Evolutionary conservation across 2,888 invertebrate genomes (phyloP).

Genomic region (Euplagia quadripunctaria): DNA sequence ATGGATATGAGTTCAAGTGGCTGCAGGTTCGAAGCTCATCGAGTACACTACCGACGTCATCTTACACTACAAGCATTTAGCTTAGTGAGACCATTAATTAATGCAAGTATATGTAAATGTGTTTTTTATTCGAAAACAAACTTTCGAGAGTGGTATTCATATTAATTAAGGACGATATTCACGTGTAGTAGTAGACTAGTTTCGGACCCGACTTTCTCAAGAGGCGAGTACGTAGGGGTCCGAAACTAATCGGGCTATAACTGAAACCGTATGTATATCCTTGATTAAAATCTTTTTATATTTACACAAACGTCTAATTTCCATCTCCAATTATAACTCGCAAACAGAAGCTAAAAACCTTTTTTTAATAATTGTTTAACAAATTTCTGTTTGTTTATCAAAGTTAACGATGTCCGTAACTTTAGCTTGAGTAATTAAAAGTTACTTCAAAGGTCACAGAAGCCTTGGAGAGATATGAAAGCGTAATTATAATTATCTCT

Average conservation of each 20-base stretch:
- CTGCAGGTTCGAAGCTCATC: not conserved
- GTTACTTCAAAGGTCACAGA: constrained; percentile 29
- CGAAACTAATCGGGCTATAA: no score
- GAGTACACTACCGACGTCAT: not conserved
- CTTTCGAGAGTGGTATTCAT: not conserved
- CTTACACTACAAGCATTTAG: not conserved
- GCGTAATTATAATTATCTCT: constrained; percentile 17
- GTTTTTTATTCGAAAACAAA: no score
- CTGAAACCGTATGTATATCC: no score
- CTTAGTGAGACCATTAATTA: no score
- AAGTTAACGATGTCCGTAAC: constrained; percentile 21
- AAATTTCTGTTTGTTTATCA: constrained; percentile 27
- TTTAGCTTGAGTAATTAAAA: constrained; percentile 42
- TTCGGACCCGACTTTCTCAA: no score
- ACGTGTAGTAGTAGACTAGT: no score
- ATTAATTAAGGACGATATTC: no score
- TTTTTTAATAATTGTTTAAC: constrained; percentile 29
- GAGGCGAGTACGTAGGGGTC: no score
- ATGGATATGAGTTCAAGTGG: not conserved
- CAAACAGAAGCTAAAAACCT: constrained; percentile 19
- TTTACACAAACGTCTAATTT: constrained; percentile 12
- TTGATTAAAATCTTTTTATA: constrained; percentile 13
- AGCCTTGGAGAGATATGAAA: not conserved
- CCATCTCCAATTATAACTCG: constrained; percentile 21
- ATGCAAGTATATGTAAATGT: no score